Base-by-base conservation (phyloP, 2,797 vertebrate genomes). In the Acanthornis magna region DNA sequence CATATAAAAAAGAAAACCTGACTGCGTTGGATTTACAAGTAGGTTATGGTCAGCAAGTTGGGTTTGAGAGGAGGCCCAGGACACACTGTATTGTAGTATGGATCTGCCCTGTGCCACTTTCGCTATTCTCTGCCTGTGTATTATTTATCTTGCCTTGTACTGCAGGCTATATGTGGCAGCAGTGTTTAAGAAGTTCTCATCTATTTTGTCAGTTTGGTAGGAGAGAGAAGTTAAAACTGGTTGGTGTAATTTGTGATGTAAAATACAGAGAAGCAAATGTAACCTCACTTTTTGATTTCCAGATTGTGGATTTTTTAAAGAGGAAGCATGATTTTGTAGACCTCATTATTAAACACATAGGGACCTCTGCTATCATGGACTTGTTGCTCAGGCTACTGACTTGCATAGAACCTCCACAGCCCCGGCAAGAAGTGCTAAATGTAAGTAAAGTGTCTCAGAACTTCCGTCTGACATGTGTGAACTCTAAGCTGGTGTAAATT, bases 311-410 rank as follows among this genome's bases (percentile, higher is more conserved):
- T 83, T 99, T 99, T 97, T 98, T 99, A 93, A 98, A 99, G 97
- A 99, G 98, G 98, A 98, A 98, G 63, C 99, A 98, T 70, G 99
- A 99, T 95, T 99, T 99, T 98, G 99, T 99, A 92, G 99, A 99
- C 97, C 97, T 99, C 88, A 98, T 99, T 97, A 99, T 99, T 95
- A 99, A 99, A 97, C 99, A 99, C 97, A 99, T 99, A 96, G 99
- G 99, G 95, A 99, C 99, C 60, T 99, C 99, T 54, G 99, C 99
- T 88, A 99, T 99, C 94, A 99, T 99, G 99, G 99, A 99, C 95
- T 97, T 99, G 95, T 97, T 99, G 97, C 99, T 99, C 94, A 98
- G 99, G 97, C 99, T 99, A 97, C 98, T 99, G 94, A 99, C 99
- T 13, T 99, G 99, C 96, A 99, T 99, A 66, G 99, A 99, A 97